Evolutionary conservation across 2,888 invertebrate species (phyloP).

Genomic region (Calliopum simillimum): DNA sequence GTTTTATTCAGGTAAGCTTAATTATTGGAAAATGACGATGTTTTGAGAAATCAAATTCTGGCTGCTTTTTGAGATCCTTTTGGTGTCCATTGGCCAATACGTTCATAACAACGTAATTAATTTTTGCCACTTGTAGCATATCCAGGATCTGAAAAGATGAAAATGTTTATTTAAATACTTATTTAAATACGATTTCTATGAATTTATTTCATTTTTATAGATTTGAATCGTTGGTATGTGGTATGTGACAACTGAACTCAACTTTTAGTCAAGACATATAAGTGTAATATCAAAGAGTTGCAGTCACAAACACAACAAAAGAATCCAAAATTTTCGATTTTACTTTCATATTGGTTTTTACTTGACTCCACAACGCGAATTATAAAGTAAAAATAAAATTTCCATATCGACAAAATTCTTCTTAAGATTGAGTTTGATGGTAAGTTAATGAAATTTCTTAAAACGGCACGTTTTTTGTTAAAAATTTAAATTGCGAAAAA

Average conservation of each 20-base stretch:
- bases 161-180: conserved; percentile 39
- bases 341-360: too few species aligned
- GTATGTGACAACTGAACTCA: too few species aligned
- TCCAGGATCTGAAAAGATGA: conserved; percentile 78
- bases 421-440: neutral
- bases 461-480: neutral
- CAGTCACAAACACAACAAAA: too few species aligned
- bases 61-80: conserved; percentile 84
- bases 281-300: too few species aligned
- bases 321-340: too few species aligned
- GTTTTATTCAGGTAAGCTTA: conserved; percentile 69
- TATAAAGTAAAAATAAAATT: too few species aligned
- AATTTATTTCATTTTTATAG: too few species aligned
- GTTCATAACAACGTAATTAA: conserved; percentile 95
- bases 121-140: conserved; percentile 91
- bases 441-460: neutral
- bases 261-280: too few species aligned
- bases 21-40: conserved; percentile 94
- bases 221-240: too few species aligned
- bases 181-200: too few species aligned
- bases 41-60: conserved; percentile 90
- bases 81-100: conserved; percentile 93
- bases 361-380: too few species aligned
- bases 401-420: too few species aligned
- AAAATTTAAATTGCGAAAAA: neutral